Base-by-base conservation (phyloP, 1,140 invertebrate species). In the Zaprionus davidi region DNA sequence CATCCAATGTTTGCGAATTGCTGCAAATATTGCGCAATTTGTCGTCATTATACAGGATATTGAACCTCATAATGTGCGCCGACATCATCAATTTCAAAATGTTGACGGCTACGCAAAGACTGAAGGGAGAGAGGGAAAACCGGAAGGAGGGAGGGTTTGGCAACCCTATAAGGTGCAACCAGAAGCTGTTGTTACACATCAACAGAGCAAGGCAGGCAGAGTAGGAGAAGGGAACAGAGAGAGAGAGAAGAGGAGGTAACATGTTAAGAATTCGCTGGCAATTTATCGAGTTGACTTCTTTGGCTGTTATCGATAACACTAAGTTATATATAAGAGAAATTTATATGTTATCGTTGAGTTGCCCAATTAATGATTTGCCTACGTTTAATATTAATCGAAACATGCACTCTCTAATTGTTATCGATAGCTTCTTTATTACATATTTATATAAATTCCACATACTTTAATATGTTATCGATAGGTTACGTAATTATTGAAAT, bases 21-120 rank as follows among this genome's bases (percentile, higher is more conserved):
- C 69, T 63, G 72, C 78, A 90, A 90, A 90, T 90, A 90, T 90
- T 82, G 82, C 86, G 86, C 87, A 90, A 90, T 90, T 90, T 90
- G 86, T 90, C 86, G 86, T 86, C 86, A 90, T 90, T 90, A 90
- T 90, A 71, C 86, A 82, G 86, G 77, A 90, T 90, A 90, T 90
- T 90, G 86, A 90, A 90, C 86, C 87, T 82, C 77, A 90, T 86
- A 87, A 82, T 90, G 82, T 78, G 73, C 77, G 79, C 46, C 79
- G 76, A 80, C 85, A 90, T 90, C 86, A 90, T 90, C 86, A 90
- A 90, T 90, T 90, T 49, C 77, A 69, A 86, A 78, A 90, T 71
- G 71, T 84, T 84, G 85, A 79, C 66, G 49, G 31, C 31, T 51
- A 20, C 28, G 62, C 26, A 57, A n/a, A 1, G 44, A 55, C 12